These are phyloP conservation scores for Upupa epops DNA, from an alignment of 2,113 vertebrate species.

Conservation along the genomic window DNA sequence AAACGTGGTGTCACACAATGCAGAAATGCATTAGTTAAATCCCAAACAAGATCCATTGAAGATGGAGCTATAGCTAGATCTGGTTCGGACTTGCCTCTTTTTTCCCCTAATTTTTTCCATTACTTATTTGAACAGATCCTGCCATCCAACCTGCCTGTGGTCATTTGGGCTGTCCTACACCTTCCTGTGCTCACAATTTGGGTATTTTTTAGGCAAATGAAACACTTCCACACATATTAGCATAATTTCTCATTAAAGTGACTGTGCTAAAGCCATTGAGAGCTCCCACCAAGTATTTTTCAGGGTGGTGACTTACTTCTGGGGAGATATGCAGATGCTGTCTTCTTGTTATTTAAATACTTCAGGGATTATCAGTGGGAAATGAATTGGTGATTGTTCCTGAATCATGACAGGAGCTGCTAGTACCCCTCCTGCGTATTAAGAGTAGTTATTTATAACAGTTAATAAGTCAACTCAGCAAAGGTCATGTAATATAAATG, in stretches of 20 bases:
- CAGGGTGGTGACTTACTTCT: background rate
- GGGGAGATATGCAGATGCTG: conserved; percentile 1
- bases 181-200: background rate
- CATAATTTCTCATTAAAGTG: background rate
- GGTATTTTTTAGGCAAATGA: background rate
- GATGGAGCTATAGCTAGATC: background rate
- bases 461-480: background rate
- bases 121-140: background rate
- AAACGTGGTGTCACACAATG: too few species aligned
- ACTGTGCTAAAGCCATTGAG: background rate
- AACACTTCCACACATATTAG: background rate
- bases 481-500: background rate
- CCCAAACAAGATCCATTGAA: too few species aligned
- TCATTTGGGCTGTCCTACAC: background rate
- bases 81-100: background rate
- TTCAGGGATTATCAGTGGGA: conserved; percentile 13
- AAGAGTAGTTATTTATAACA: conserved; percentile 25
- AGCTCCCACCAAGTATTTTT: background rate
- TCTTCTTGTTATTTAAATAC: background rate
- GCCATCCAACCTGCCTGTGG: background rate
- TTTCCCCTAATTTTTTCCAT: background rate
- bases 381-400: conserved; percentile 42
- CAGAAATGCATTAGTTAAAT: too few species aligned
- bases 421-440: background rate
- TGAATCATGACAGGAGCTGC: background rate